Base-by-base conservation (phyloP, 2,113 vertebrate species). In the Melanotaenia duboulayi region DNA sequence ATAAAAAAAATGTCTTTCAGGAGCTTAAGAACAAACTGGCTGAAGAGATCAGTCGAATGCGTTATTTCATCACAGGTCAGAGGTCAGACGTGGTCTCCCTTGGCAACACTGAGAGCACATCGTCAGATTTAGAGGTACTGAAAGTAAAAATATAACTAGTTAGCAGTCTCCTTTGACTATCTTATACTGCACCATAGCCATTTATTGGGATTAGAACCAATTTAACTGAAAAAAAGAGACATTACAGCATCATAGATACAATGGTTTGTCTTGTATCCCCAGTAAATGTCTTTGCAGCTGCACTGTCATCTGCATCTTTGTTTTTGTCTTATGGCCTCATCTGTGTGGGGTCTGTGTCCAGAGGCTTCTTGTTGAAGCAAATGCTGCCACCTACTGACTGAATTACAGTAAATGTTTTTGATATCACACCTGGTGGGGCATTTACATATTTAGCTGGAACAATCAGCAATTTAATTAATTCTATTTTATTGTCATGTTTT, bases 21-120 rank as follows among this genome's bases (percentile, higher is more conserved):
- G 97, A 97, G 80, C 94, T 99, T 59, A 96, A 97, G 58, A 68
- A 76, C 6, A 94, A 92, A 71, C 92, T 99, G 73, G 96, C 94
- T 0, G 96, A 98, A 50, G 97, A 99, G 90, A 97, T 98, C 0
- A 94, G 93, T 65, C 95, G 95, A 46, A 94, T 98, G 86, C 94
- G 96, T 0, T 85, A 88, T 55, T 96, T 97, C 85, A 93, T 97
- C 40, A 95, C 96, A 0, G 95, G 95, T 0, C 94, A 96, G 76
- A 86, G 90, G 81, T 90, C 95, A 0, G 89, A 87, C 25, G 81
- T 83, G 0, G 64, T 79, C 4, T 77, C 90, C 12, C 62, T 71
- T 0, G 92, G 92, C 54, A 91, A 89, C 83, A 88, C 69, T 0
- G 94, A 96, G 62, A 90, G 86, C 58, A 93, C 90, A 48, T 89